Conservation (phyloP, 2,797 vertebrate species). For the Gymnopithys bicolor region DNA sequence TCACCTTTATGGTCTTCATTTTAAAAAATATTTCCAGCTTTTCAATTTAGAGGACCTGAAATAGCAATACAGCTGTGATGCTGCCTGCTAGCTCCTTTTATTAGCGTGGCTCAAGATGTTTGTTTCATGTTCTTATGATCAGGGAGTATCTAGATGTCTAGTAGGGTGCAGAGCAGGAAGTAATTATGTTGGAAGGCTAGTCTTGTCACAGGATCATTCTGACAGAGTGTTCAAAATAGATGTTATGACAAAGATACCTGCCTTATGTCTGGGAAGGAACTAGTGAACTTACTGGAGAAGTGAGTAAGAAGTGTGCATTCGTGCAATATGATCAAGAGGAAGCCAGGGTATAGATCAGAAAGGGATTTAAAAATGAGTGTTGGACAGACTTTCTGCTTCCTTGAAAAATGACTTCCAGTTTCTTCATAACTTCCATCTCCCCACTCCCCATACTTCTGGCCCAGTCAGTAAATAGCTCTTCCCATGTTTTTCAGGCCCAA, state of each 20-base stretch:
- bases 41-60: background rate
- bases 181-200: background rate
- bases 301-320: fast-evolving
- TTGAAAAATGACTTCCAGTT: background rate
- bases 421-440: background rate
- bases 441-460: background rate
- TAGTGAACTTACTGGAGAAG: background rate
- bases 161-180: background rate
- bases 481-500: background rate
- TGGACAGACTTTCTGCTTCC: background rate
- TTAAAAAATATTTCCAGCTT: background rate
- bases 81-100: background rate
- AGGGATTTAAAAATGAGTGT: background rate
- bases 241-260: background rate
- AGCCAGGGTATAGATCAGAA: background rate
- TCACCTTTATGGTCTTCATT: background rate
- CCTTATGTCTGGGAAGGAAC: background rate
- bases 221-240: background rate
- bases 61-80: background rate
- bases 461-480: background rate
- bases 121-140: background rate
- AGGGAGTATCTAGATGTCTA: background rate
- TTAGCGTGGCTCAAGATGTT: background rate
- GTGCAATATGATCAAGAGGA: background rate
- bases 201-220: background rate